Evolutionary conservation across 2,797 vertebrate species (phyloP).

Genomic region (Heterohyrax brucei): DNA sequence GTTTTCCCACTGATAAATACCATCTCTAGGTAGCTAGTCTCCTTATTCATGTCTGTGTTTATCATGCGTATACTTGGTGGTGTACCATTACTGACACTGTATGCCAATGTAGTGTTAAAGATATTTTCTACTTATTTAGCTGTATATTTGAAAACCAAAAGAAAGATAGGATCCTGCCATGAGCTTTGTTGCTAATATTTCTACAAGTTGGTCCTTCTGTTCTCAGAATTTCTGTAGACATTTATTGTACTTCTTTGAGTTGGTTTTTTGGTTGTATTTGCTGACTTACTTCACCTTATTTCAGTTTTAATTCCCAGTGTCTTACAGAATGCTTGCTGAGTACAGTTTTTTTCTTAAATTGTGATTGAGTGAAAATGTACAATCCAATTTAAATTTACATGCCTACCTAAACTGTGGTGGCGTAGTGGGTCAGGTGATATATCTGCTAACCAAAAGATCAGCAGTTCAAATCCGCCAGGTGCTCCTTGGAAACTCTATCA

Average conservation of each 20-base stretch:
- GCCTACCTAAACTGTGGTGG: too few relatives aligned
- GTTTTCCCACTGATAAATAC: background rate
- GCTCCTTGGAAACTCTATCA: too few relatives aligned
- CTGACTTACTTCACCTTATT: slow-evolving; percentile 10
- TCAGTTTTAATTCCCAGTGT: slow-evolving; percentile 20
- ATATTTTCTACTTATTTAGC: background rate
- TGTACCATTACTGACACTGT: background rate
- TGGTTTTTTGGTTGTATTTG: background rate
- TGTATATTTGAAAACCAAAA: background rate
- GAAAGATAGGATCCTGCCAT: background rate
- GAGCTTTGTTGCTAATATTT: background rate
- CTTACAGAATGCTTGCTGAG: background rate
- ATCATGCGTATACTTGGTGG: background rate
- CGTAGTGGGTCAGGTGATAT: too few relatives aligned
- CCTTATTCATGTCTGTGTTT: background rate
- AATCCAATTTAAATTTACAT: too few relatives aligned
- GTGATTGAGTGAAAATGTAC: too few relatives aligned
- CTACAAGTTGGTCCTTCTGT: background rate
- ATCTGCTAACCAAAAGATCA: too few relatives aligned
- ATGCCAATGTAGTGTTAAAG: background rate
- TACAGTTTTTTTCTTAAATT: background rate
- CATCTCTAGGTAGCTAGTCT: background rate
- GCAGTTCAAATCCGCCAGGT: too few relatives aligned
- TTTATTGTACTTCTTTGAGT: background rate
- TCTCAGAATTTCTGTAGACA: background rate